Evolutionary conservation across 2,888 invertebrate species (phyloP).

Genomic region (Protonemura montana): DNA sequence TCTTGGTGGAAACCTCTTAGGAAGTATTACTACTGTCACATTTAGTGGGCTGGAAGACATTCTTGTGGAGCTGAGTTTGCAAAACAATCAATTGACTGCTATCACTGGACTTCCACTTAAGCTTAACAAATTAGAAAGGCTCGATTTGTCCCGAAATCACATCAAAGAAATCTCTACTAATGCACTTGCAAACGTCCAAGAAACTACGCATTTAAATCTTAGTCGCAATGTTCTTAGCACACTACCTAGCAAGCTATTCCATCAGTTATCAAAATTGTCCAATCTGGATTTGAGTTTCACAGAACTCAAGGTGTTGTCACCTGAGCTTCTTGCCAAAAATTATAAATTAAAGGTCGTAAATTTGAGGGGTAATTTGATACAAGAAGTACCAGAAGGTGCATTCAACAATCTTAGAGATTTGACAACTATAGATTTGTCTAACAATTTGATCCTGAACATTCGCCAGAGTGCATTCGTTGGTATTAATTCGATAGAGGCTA

Average conservation of each 20-base stretch:
- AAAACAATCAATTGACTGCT: constrained; percentile 76
- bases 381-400: constrained; percentile 78
- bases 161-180: constrained; percentile 74
- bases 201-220: constrained; percentile 75
- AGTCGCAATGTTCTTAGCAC: constrained; percentile 67
- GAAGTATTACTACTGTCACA: constrained; percentile 74
- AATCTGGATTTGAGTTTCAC: constrained; percentile 78
- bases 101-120: constrained; percentile 71
- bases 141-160: constrained; percentile 83
- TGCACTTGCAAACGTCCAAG: constrained; percentile 72
- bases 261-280: constrained; percentile 52
- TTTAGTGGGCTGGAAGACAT: constrained; percentile 80
- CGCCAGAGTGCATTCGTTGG: constrained; percentile 80
- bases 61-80: constrained; percentile 73
- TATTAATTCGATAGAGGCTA: constrained; percentile 74
- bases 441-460: constrained; percentile 79
- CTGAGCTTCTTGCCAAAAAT: constrained; percentile 74
- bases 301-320: constrained; percentile 75
- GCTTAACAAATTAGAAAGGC: constrained; percentile 69
- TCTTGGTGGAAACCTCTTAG: constrained; percentile 80
- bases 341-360: constrained; percentile 65
- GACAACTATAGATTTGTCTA: constrained; percentile 77
- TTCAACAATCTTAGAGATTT: constrained; percentile 81
- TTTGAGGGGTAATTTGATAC: constrained; percentile 70
- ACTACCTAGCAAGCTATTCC: constrained; percentile 38